Evolutionary conservation across 2,888 invertebrate species (phyloP).

Genomic region (Protonemura montana): DNA sequence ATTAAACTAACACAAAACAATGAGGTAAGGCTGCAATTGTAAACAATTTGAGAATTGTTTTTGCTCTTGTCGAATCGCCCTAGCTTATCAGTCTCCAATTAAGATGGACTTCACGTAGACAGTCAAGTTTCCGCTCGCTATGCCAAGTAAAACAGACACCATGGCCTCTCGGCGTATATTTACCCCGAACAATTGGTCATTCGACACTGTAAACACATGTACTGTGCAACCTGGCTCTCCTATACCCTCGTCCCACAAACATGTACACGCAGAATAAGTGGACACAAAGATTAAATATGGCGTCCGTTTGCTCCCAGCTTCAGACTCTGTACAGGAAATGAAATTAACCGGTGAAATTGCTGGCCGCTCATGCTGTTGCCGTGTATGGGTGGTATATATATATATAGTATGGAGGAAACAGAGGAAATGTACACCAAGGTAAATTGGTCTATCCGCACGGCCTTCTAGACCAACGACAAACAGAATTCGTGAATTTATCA

Average conservation of each 20-base stretch:
- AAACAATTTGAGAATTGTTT: no score
- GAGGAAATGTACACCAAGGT: not conserved
- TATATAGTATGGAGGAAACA: not conserved
- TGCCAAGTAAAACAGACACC: no score
- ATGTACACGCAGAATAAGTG: not conserved
- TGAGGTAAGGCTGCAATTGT: no score
- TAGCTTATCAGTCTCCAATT: no score
- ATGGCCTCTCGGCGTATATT: not conserved
- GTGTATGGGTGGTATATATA: no score
- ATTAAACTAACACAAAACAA: no score
- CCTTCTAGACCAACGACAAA: not conserved
- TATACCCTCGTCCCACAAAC: not conserved
- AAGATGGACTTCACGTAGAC: no score
- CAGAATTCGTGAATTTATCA: constrained; percentile 2
- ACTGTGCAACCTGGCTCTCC: not conserved
- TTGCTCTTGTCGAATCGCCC: no score
- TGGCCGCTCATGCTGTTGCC: not conserved
- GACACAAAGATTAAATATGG: not conserved
- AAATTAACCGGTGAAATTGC: not conserved
- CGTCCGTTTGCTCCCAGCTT: not conserved
- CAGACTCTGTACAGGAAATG: not conserved
- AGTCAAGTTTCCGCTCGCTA: no score
- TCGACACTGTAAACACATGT: not conserved
- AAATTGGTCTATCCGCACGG: not conserved
- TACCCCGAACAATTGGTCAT: not conserved